Evolutionary conservation across 2,113 vertebrate genomes (phyloP).

Genomic region (Illadopsis cleaveri): DNA sequence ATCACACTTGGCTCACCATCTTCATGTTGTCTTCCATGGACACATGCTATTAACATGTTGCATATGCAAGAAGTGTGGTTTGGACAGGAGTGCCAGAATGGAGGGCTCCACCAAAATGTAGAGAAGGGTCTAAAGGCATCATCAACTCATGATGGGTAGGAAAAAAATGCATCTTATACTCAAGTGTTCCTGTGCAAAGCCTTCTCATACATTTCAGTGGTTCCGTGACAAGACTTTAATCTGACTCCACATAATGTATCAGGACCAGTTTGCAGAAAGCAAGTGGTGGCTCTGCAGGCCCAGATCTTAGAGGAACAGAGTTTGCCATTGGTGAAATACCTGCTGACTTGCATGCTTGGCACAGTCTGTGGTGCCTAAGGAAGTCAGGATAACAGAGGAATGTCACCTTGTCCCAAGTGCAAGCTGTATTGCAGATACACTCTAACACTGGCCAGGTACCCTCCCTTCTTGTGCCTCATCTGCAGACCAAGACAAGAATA

Average conservation of each 20-base stretch:
- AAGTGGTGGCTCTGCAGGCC: background rate
- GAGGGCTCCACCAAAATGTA: background rate
- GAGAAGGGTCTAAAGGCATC: background rate
- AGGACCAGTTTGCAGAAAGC: background rate
- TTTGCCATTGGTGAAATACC: background rate
- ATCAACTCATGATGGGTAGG: background rate
- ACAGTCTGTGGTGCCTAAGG: background rate
- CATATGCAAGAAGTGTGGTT: background rate
- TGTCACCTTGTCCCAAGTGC: background rate
- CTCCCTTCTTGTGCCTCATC: background rate
- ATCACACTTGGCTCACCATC: background rate
- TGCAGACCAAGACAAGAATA: background rate
- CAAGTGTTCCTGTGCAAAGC: background rate
- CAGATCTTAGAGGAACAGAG: background rate
- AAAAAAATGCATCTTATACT: background rate
- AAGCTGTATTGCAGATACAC: accelerated
- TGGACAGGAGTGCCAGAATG: background rate
- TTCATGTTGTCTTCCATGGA: background rate
- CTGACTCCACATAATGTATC: background rate
- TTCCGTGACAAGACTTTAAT: background rate
- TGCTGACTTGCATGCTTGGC: background rate
- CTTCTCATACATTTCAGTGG: background rate
- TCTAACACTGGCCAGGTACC: background rate
- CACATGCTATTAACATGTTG: background rate
- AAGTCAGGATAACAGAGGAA: background rate